These are phyloP conservation scores for Lindbergichthys nudifrons DNA, from an alignment of 2,797 vertebrate genomes.

Conservation along the genomic window DNA sequence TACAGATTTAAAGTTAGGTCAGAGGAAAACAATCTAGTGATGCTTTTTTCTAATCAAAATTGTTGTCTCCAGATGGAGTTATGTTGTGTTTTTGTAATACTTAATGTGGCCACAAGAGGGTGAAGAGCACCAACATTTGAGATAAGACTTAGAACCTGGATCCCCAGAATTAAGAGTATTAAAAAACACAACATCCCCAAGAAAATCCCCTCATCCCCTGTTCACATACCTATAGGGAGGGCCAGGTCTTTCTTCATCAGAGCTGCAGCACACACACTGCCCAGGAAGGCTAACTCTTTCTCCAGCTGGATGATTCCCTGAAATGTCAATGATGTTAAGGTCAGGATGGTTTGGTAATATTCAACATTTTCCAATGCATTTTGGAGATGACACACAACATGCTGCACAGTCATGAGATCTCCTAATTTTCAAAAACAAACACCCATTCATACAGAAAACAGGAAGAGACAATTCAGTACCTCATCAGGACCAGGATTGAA, in stretches of 20 bases:
- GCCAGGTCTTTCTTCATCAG: slow-evolving; percentile 99
- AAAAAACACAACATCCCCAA: not conserved
- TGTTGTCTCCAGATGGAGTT: too few species aligned
- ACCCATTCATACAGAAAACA: not conserved
- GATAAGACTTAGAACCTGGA: too few species aligned
- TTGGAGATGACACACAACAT: not conserved
- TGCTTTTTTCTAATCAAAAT: too few species aligned
- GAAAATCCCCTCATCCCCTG: not conserved
- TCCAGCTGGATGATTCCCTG: slow-evolving; percentile 98
- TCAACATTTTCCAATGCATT: not conserved
- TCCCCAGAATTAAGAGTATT: too few species aligned
- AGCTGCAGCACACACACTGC: slow-evolving; percentile 96
- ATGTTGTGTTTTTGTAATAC: too few species aligned
- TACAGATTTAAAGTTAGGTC: not conserved
- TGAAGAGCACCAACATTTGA: too few species aligned
- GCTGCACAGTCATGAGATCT: not conserved
- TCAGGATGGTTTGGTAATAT: slow-evolving; percentile 22
- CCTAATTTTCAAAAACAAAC: not conserved
- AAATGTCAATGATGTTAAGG: slow-evolving; percentile 55
- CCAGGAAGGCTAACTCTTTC: slow-evolving; percentile 96
- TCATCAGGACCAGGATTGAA: slow-evolving; percentile 97
- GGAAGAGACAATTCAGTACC: slow-evolving; percentile 76
- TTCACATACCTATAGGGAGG: slow-evolving; percentile 91
- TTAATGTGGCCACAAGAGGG: too few species aligned
- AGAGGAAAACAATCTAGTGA: too few species aligned